These are phyloP conservation scores for Trypoxylon attenuatum DNA, from an alignment of 2,888 invertebrate genomes.

Conservation along the genomic window DNA sequence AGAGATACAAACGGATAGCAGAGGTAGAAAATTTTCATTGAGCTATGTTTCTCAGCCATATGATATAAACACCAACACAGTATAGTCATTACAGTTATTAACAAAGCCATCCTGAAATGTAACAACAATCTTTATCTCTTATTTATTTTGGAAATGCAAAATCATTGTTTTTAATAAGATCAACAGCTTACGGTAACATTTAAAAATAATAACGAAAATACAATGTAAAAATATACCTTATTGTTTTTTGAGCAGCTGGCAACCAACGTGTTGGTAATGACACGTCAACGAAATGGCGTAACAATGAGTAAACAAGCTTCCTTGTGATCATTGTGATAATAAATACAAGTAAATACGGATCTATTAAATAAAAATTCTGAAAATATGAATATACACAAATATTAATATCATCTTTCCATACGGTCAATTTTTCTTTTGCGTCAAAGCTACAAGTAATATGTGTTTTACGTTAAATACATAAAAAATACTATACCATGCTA, in stretches of 20 bases:
- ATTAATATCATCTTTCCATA: too few relatives aligned
- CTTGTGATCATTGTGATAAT: slow-evolving; percentile 88
- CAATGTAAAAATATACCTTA: slow-evolving; percentile 77
- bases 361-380: slow-evolving; percentile 96
- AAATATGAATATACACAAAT: slow-evolving; percentile 74
- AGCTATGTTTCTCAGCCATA: slow-evolving; percentile 84
- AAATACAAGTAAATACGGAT: slow-evolving; percentile 89
- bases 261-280: slow-evolving; percentile 74
- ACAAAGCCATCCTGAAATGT: slow-evolving; percentile 79
- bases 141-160: too few relatives aligned
- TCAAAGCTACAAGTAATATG: neutral
- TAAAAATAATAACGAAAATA: too few relatives aligned
- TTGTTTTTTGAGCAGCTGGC: slow-evolving; percentile 67
- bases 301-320: slow-evolving; percentile 83
- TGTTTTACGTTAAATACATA: neutral
- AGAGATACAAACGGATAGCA: slow-evolving; percentile 90
- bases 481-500: slow-evolving; percentile 82
- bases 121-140: too few relatives aligned
- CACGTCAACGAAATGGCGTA: slow-evolving; percentile 76
- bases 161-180: too few relatives aligned
- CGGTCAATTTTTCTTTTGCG: too few relatives aligned
- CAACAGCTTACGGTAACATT: too few relatives aligned
- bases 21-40: slow-evolving; percentile 88
- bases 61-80: slow-evolving; percentile 83
- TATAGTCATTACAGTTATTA: slow-evolving; percentile 78